A percentile compares a stretch with the other conserved stretches of the same genome.
These are phyloP conservation scores for Drosophila burlai DNA, from an alignment of 1,140 invertebrate genomes.

Conservation along the genomic window DNA sequence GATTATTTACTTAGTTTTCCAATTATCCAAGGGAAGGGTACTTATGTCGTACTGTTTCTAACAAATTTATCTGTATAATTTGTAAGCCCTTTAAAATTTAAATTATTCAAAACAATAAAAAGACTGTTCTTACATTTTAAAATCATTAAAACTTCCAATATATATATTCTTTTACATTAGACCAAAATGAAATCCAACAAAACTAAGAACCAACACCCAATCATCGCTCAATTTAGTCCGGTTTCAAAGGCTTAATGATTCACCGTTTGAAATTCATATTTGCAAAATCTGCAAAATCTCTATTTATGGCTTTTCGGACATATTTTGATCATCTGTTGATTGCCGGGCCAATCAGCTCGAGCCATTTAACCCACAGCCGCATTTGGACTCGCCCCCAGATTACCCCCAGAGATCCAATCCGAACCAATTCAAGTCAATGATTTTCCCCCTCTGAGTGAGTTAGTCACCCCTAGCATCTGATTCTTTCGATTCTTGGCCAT, in stretches of 20 bases:
- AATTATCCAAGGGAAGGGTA: too few species aligned
- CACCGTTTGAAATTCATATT: constrained; percentile 19
- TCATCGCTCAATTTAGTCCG: constrained; percentile 5
- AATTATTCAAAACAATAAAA: not conserved
- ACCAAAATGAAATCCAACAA: not conserved
- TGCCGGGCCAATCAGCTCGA: constrained; percentile 42
- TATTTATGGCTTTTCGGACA: constrained; percentile 21
- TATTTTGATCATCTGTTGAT: constrained; percentile 42
- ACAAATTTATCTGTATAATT: too few species aligned
- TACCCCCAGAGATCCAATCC: constrained; percentile 14
- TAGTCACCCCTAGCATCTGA: constrained; percentile 21
- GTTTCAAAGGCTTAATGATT: not conserved
- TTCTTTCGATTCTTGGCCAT: constrained; percentile 30
- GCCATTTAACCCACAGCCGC: constrained; percentile 25
- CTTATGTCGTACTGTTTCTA: too few species aligned
- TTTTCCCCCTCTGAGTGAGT: not conserved
- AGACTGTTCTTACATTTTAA: too few species aligned
- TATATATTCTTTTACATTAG: not conserved
- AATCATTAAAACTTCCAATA: not conserved
- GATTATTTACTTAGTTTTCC: too few species aligned
- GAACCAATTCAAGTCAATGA: constrained; percentile 5
- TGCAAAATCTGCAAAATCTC: constrained; percentile 21
- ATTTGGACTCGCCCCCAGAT: constrained; percentile 39
- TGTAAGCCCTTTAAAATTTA: not conserved
- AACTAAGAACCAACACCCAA: not conserved